Base-by-base conservation (phyloP, 2,797 vertebrate genomes). In the Sorex maritimensis region DNA sequence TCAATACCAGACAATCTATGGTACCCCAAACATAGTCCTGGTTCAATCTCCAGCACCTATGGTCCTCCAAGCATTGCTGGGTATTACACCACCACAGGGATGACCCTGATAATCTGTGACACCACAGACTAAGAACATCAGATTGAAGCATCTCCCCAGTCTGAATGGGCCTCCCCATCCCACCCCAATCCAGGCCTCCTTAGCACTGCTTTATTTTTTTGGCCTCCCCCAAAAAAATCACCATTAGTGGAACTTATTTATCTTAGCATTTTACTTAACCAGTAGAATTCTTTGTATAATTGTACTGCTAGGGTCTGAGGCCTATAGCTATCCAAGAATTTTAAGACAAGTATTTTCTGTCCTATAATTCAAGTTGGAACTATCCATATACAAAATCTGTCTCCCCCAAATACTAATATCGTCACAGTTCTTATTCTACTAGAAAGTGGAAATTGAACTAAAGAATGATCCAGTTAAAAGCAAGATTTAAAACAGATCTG, bases 221-320 rank as follows among this genome's bases (percentile, higher is more conserved):
- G 17, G 5, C 58, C 15, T 61, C 4, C 58, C 15, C 55, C 4
- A 52, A 61, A 94, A 93, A 92, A 92, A 81, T 75, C 52, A 75
- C 10, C 23, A 46, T 80, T 91, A 85, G 19, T 63, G 89, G 71
- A 79, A 26, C 44, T 75, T 91, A 17, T 63, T 67, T 72, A 88
- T 92, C 81, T 88, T 67, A 69, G 41, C 17, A 61, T 72, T 93
- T 80, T 81, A 81, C 41, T 67, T 91, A 44, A 85, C 72, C 83
- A 81, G 92, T 26, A 91, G 85, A 74, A n/a, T n/a, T 67, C 75
- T 82, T 26, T 81, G 30, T 14, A 93, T 30, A 85, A 81, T 2
- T 61, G 17, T 19, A 90, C 49, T 77, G 80, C 23, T 38, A 74
- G 38, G 26, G 78, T 41, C 86, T 79, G 74, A 89, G 58, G 14